phyloP scores from a whole-genome alignment of 2,797 vertebrate species.

The Megaceryle alcyon region DNA sequence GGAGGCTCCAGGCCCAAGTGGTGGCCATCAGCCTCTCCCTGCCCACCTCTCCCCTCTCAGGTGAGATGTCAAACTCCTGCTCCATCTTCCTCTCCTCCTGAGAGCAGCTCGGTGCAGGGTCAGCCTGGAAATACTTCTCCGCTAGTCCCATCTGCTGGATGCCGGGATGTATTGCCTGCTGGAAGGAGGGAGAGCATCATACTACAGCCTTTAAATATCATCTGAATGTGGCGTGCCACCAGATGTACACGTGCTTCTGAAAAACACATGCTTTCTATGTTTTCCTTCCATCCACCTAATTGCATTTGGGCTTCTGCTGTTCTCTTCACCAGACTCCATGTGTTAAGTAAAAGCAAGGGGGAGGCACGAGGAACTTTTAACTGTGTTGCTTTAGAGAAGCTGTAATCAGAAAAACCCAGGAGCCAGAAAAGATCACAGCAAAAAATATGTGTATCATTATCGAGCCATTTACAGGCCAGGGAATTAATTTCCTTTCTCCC shows the following conservation, averaged over 20 bases:
- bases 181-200: background rate
- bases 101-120: background rate
- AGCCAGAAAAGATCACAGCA: background rate
- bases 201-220: background rate
- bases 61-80: background rate
- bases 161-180: constrained; percentile 35
- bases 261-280: background rate
- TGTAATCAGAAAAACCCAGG: background rate
- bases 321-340: background rate
- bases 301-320: background rate
- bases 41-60: background rate
- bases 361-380: background rate
- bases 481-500: constrained; percentile 52
- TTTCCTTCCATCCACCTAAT: background rate
- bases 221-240: background rate
- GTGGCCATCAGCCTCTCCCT: background rate
- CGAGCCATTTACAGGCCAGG: background rate
- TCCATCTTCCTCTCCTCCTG: constrained; percentile 23
- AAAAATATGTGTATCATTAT: constrained; percentile 22
- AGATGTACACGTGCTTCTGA: background rate
- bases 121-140: constrained; percentile 70
- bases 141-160: constrained; percentile 81
- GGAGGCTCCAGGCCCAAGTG: fast-evolving
- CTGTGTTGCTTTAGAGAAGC: background rate
- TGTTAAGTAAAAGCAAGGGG: background rate